A percentile compares a stretch with the other conserved stretches of the same genome.
Evolutionary conservation across 2,113 vertebrate species (phyloP).

Genomic region (Otus sunia): DNA sequence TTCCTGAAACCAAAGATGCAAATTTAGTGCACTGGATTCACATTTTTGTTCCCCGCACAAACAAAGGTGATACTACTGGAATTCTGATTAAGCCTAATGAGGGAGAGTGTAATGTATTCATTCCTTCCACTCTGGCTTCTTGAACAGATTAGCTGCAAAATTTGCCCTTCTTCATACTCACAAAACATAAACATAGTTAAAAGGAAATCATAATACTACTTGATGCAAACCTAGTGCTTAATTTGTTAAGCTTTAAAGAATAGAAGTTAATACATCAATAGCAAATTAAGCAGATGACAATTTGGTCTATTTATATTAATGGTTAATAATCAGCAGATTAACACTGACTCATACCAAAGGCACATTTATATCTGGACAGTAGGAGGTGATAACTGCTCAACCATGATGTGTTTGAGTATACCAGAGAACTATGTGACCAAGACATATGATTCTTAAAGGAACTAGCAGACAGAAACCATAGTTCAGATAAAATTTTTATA

Average conservation of each 20-base stretch:
- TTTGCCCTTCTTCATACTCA: neutral
- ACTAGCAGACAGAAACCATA: neutral
- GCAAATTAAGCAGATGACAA: neutral
- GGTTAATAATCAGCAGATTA: neutral
- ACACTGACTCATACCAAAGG: neutral
- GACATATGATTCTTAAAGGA: neutral
- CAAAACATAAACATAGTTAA: constrained; percentile 37
- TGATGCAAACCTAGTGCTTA: neutral
- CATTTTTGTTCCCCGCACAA: constrained; percentile 9
- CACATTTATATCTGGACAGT: neutral
- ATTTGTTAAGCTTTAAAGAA: constrained; percentile 7
- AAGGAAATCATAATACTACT: neutral
- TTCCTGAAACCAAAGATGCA: neutral
- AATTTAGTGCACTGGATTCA: neutral
- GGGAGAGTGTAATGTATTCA: constrained; percentile 14
- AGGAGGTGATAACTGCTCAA: constrained; percentile 43
- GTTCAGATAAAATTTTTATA: neutral
- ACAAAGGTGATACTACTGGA: constrained; percentile 4
- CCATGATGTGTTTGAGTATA: neutral
- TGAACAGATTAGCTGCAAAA: constrained; percentile 29
- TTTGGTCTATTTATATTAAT: neutral
- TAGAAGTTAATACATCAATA: neutral
- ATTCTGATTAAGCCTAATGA: constrained; percentile 36
- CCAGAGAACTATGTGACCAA: neutral
- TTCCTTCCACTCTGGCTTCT: constrained; percentile 3